Percentiles rank a stretch among this genome's conserved stretches.
phyloP scores from a whole-genome alignment of 2,888 invertebrate genomes.

The Lepidonotus clava region DNA sequence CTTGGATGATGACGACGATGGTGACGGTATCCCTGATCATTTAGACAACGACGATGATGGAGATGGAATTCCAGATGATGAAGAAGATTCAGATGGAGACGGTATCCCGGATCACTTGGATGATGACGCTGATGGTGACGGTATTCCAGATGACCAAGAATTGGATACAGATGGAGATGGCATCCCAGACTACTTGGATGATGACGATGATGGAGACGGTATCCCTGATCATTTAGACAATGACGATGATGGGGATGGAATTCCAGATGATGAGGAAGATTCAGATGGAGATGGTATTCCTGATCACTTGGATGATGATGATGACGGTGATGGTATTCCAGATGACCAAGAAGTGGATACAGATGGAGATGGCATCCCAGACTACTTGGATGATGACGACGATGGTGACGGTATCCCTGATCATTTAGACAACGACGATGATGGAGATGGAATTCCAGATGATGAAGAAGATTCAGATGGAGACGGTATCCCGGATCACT shows the following conservation, averaged over 20 bases:
- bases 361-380: constrained; percentile 70
- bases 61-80: constrained; percentile 70
- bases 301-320: constrained; percentile 69
- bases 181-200: constrained; percentile 61
- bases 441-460: constrained; percentile 67
- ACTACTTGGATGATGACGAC: constrained; percentile 69
- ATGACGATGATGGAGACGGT: constrained; percentile 64
- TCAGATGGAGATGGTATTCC: constrained; percentile 63
- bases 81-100: constrained; percentile 66
- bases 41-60: constrained; percentile 68
- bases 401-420: constrained; percentile 72
- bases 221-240: constrained; percentile 65
- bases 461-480: constrained; percentile 60
- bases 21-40: constrained; percentile 73
- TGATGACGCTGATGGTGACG: constrained; percentile 65
- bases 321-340: constrained; percentile 71
- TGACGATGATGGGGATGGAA: constrained; percentile 61
- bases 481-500: constrained; percentile 67
- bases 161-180: constrained; percentile 71
- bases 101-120: constrained; percentile 70
- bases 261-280: constrained; percentile 62
- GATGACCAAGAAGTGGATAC: constrained; percentile 64
- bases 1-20: constrained; percentile 66
- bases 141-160: constrained; percentile 69
- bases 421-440: constrained; percentile 68